Evolutionary conservation across 2,888 invertebrate genomes (phyloP), one percentile per base, ranked within the genome.

Genomic region (Diarsia dahlii): DNA sequence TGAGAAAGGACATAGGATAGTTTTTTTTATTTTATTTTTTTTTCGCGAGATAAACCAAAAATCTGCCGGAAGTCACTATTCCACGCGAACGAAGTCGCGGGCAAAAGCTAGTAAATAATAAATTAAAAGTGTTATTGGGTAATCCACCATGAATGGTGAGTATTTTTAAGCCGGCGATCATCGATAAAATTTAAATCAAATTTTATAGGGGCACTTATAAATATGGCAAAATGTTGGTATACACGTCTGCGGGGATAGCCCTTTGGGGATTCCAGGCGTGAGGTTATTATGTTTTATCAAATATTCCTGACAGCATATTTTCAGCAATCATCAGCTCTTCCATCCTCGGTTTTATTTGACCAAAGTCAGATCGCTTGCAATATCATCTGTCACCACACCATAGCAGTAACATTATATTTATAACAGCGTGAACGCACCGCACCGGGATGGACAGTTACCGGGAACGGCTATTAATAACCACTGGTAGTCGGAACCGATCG

Each of bases 401-500:
- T 13, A 23, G n/a, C n/a, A 12, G 23, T 23, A 12, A 56, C 54
- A n/a, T 54, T 54, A 0, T 12, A 56, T 56, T n/a, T 56, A 4
- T 56, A 56, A 56, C 6, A 5, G 0, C 13, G 12, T 13, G 54
- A 56, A 18, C n/a, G 10, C 10, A n/a, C 20, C 52, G 52, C 10
- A 23, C n/a, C 12, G 23, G 20, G 48, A 58, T 34, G 62, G 34
- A 46, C 52, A 20, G 52, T 54, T 15, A 20, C 48, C 12, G 15
- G 15, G 63, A 48, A 64, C 54, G 63, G 54, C 9, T 75, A 74
- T 48, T 54, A 63, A 64, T 63, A 75, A 5, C 62, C 23, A 23
- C 18, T n/a, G 9, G 39, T n/a, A 45, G 65, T n/a, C 18, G 76
- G 28, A 76, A 50, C 50, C n/a, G 50, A 50, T 66, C 76, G 50